Evolutionary conservation across 2,113 vertebrate species (phyloP).

Genomic region (Elaphurus davidianus): DNA sequence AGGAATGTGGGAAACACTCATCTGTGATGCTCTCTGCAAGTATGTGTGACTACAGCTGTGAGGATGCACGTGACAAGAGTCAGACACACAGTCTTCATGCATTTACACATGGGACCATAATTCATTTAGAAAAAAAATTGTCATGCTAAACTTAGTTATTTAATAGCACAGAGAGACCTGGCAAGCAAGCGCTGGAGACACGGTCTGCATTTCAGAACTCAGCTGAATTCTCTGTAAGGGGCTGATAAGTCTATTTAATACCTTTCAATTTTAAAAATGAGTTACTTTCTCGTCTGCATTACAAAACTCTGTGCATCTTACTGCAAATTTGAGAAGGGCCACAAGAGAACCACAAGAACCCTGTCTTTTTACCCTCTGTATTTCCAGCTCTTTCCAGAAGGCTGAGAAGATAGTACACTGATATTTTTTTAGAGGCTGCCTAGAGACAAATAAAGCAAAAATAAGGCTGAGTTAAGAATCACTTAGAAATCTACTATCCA

Average conservation of each 20-base stretch:
- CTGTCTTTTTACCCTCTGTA: not conserved
- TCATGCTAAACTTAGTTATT: slow-evolving; percentile 40
- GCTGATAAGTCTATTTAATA: not conserved
- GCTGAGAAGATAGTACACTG: not conserved
- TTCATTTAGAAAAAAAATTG: slow-evolving; percentile 36
- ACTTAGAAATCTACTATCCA: not conserved
- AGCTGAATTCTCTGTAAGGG: not conserved
- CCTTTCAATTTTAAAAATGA: not conserved
- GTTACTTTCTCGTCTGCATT: not conserved
- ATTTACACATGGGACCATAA: not conserved
- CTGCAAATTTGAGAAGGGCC: not conserved
- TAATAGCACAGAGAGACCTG: not conserved
- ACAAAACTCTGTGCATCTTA: not conserved
- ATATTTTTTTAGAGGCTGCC: not conserved
- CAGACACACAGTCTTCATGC: slow-evolving; percentile 24
- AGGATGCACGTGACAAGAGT: not conserved
- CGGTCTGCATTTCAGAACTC: not conserved
- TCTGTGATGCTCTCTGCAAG: not conserved
- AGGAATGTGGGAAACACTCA: not conserved
- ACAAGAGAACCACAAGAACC: not conserved
- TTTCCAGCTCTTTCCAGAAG: not conserved
- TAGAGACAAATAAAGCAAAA: slow-evolving; percentile 27
- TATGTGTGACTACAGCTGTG: slow-evolving; percentile 22
- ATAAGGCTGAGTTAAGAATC: not conserved
- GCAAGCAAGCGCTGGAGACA: not conserved